Evolutionary conservation across 2,113 vertebrate species (phyloP).

Genomic region (Carlito syrichta): DNA sequence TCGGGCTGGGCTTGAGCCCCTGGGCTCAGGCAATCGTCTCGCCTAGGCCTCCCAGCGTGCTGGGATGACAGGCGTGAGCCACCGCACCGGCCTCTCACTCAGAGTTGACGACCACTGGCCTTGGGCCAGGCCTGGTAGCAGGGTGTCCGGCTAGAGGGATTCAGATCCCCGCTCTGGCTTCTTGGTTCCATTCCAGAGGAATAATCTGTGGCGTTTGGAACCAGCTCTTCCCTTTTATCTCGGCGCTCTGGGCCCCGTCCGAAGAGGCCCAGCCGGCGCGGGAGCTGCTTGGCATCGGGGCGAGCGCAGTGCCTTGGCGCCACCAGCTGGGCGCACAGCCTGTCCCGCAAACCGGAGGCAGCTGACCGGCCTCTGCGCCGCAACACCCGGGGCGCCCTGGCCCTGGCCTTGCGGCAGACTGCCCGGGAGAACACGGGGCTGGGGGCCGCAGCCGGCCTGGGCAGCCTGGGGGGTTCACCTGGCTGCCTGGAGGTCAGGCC

Average conservation of each 20-base stretch:
- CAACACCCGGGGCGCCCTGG: neutral
- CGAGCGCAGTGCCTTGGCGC: constrained; percentile 72
- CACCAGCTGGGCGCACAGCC: neutral
- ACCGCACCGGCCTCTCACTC: neutral
- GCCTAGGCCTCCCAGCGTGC: too few species aligned
- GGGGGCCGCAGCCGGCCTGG: neutral
- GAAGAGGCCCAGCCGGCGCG: constrained; percentile 69
- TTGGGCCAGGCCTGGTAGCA: too few species aligned
- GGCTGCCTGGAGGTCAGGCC: neutral
- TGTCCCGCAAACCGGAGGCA: constrained; percentile 46
- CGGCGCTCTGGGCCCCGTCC: constrained; percentile 68
- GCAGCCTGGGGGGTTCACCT: neutral
- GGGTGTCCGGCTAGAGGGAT: neutral
- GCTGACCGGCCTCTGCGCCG: constrained; percentile 31
- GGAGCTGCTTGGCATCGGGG: constrained; percentile 82
- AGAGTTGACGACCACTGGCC: neutral
- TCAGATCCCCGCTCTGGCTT: constrained; percentile 9
- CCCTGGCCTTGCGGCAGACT: neutral
- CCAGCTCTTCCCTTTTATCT: constrained; percentile 78
- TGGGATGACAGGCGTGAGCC: too few species aligned
- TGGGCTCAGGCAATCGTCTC: too few species aligned
- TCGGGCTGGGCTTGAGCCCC: too few species aligned
- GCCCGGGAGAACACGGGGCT: neutral
- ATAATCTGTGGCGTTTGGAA: constrained; percentile 80
- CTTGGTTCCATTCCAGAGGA: constrained; percentile 78